A percentile compares a stretch with the other conserved stretches of the same genome.
These are phyloP conservation scores for Myodes glareolus DNA, from an alignment of 2,113 vertebrate species.

Conservation along the genomic window DNA sequence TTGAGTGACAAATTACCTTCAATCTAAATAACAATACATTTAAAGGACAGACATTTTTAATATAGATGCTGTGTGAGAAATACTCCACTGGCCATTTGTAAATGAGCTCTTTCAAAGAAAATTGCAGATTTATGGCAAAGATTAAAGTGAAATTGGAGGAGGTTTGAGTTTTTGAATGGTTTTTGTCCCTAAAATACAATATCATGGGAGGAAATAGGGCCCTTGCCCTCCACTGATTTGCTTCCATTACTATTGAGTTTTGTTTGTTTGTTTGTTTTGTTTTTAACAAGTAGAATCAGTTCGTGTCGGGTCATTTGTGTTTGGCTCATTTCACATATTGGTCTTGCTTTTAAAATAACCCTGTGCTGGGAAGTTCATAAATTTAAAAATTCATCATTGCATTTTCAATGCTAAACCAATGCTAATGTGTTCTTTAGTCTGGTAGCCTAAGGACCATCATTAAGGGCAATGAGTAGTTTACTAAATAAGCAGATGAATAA, in stretches of 20 bases:
- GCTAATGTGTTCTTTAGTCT: conserved; percentile 55
- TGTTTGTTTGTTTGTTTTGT: neutral
- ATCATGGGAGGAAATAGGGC: neutral
- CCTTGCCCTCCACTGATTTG: neutral
- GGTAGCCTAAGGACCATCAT: conserved; percentile 28
- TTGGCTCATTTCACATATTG: conserved; percentile 15
- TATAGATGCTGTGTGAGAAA: neutral
- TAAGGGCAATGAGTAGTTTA: conserved; percentile 15
- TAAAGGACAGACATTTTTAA: conserved; percentile 10
- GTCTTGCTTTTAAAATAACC: conserved; percentile 16
- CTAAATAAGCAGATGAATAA: conserved; percentile 43
- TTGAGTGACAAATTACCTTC: neutral
- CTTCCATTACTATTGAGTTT: neutral
- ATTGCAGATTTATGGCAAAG: neutral
- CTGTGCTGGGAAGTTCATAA: neutral
- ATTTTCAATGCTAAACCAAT: neutral
- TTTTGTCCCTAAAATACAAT: neutral
- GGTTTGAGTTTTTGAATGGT: neutral
- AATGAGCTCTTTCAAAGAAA: conserved; percentile 42
- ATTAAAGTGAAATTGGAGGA: conserved; percentile 7
- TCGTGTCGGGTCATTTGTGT: conserved; percentile 3
- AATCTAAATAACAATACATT: neutral
- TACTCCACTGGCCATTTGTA: neutral
- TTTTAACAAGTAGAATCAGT: neutral
- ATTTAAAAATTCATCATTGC: conserved; percentile 53